Evolutionary conservation across 2,113 vertebrate species (phyloP), one percentile per base, ranked within the genome.

Genomic region (Salvelinus sp.): DNA sequence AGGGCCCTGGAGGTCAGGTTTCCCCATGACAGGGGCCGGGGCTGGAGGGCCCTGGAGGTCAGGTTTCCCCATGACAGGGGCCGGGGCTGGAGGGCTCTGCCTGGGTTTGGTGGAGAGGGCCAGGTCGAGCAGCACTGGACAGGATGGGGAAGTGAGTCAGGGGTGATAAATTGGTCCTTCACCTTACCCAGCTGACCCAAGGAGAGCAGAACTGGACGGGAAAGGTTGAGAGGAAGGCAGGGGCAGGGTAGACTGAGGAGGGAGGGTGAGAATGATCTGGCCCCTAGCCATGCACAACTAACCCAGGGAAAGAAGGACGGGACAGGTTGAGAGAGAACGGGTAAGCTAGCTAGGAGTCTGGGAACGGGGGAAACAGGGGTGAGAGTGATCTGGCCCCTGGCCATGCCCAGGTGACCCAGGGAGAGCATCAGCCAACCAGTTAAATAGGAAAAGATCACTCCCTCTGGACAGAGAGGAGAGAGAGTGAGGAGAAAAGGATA

Each of bases 401-500:
- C 30, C 30, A 33, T 33, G 30, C 30, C 30, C 50, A 57, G 50
- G 16, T 28, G 64, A n/a, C 22, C 25, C 25, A 27, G 20, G 9
- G 22, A 66, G 64, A 23, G 23, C 23, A 27, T 80, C 82, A 89
- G 90, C 84, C 88, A 89, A 90, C 78, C 84, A 76, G 88, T 88
- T 90, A 91, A 93, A 87, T 90, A 91, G 85, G 76, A 77, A 65
- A 89, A 92, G 89, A 87, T 84, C 92, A 90, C 83, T 87, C 85
- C 65, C 71, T 27, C 22, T 54, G 50, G 74, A 74, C 25, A 70
- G 71, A 63, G 48, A 22, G 67, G 30, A 70, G 71, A 63, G 33
- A 22, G 67, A 66, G n/a, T 6, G 30, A 33, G 33, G 60, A 25
- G 54, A 9, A 38, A 65, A 47, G 66, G 54, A 71, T 64, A 69